Conservation (phyloP, 2,888 invertebrate species). For the Morinoia aosen region DNA sequence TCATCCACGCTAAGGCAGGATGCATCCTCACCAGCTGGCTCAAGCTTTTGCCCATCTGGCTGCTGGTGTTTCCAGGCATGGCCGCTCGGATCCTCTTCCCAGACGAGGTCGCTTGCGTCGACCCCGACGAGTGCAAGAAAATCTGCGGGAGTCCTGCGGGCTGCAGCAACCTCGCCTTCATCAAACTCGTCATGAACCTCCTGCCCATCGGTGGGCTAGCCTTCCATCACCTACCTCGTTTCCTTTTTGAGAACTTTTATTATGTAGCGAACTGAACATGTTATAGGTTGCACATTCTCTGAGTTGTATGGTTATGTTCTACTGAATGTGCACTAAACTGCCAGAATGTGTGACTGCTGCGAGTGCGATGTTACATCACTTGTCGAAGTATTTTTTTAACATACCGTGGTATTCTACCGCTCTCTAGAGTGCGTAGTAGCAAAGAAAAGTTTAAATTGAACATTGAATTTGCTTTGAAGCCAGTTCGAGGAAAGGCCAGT, state of each 20-base stretch:
- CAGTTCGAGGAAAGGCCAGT: no score
- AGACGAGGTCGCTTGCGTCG: slow-evolving; percentile 73
- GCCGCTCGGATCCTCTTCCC: slow-evolving; percentile 73
- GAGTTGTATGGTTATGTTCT: no score
- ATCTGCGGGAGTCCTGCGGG: slow-evolving; percentile 72
- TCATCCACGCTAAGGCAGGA: slow-evolving; percentile 74
- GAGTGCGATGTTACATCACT: no score
- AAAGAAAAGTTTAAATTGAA: no score
- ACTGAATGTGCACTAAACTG: no score
- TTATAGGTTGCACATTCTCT: background rate
- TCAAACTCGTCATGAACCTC: slow-evolving; percentile 72
- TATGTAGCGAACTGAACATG: background rate
- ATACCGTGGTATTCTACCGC: no score
- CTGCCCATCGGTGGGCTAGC: slow-evolving; percentile 71
- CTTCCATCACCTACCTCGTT: background rate
- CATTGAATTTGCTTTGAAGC: no score
- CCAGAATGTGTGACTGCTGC: no score
- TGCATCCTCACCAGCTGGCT: slow-evolving; percentile 73
- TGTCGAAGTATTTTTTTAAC: no score
- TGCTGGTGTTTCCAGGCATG: slow-evolving; percentile 75
- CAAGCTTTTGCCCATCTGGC: slow-evolving; percentile 73
- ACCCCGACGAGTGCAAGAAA: slow-evolving; percentile 71
- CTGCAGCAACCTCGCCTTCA: slow-evolving; percentile 74
- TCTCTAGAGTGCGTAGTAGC: no score
- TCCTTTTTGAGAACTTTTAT: background rate